These are phyloP conservation scores for Jacana jacana DNA, from an alignment of 2,113 vertebrate species.

Conservation along the genomic window DNA sequence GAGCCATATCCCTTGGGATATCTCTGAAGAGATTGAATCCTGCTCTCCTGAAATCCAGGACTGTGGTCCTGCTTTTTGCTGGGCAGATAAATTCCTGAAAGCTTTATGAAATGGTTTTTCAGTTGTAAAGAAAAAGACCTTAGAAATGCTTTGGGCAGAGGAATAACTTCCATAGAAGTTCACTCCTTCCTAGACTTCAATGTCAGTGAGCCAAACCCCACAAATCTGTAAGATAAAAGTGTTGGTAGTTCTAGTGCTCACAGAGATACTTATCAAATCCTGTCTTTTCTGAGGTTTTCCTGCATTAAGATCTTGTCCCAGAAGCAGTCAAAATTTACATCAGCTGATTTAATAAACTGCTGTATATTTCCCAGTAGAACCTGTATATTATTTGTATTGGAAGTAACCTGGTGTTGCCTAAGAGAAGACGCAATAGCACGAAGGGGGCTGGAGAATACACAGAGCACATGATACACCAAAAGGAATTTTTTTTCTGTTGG, in stretches of 20 bases:
- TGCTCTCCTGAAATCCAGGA: background rate
- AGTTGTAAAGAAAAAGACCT: background rate
- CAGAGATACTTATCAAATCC: background rate
- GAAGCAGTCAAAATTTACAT: background rate
- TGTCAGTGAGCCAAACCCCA: background rate
- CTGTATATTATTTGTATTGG: background rate
- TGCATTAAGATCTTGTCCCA: background rate
- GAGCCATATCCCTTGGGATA: background rate
- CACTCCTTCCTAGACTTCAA: background rate
- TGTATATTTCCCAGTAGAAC: background rate
- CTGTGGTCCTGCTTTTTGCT: background rate
- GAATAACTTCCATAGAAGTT: background rate
- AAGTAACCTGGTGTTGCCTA: background rate
- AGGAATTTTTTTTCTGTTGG: background rate
- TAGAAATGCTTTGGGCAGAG: background rate
- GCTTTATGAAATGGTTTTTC: background rate
- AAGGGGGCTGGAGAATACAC: background rate
- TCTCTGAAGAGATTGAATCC: background rate
- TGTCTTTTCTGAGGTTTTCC: background rate
- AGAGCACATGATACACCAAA: background rate
- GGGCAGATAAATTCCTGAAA: background rate
- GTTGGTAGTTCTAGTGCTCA: background rate
- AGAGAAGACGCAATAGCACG: background rate
- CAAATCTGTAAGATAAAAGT: background rate
- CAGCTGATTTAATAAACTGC: background rate